Percentiles rank a stretch among this genome's conserved stretches.
Evolutionary conservation across 2,888 invertebrate genomes (phyloP).

Genomic region (Aphelenchoides bicaudatus): DNA sequence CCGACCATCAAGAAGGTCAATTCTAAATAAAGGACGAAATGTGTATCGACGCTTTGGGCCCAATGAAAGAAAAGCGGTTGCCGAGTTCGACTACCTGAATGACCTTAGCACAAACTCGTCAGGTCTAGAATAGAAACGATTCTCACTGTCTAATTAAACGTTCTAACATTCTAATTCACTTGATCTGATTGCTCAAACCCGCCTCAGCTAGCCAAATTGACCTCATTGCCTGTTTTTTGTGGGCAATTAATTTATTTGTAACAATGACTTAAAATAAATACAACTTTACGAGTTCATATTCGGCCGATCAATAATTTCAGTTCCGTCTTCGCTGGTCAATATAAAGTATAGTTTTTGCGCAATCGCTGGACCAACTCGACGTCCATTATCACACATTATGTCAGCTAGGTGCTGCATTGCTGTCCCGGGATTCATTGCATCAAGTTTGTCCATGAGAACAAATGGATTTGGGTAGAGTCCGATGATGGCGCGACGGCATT

Average conservation of each 20-base stretch:
- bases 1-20: not conserved
- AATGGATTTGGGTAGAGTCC: conserved; percentile 39
- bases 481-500: conserved; percentile 34
- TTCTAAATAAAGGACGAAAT: not conserved
- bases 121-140: too few species aligned
- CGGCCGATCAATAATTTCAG: conserved; percentile 24
- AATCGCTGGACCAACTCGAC: conserved; percentile 40
- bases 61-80: not conserved
- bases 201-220: too few species aligned
- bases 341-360: conserved; percentile 40
- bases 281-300: not conserved
- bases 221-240: too few species aligned
- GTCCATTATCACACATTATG: conserved; percentile 25
- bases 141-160: too few species aligned
- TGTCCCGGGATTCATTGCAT: conserved; percentile 11
- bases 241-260: not conserved
- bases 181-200: too few species aligned
- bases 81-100: not conserved
- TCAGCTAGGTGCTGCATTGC: conserved; percentile 38
- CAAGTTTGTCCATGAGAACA: conserved; percentile 33
- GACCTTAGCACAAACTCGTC: not conserved
- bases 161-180: too few species aligned
- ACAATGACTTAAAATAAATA: conserved; percentile 20
- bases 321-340: conserved; percentile 39
- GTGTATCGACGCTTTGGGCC: conserved; percentile 3